phyloP scores from a whole-genome alignment of 2,888 invertebrate species.

The Hydropsyche betteni region DNA sequence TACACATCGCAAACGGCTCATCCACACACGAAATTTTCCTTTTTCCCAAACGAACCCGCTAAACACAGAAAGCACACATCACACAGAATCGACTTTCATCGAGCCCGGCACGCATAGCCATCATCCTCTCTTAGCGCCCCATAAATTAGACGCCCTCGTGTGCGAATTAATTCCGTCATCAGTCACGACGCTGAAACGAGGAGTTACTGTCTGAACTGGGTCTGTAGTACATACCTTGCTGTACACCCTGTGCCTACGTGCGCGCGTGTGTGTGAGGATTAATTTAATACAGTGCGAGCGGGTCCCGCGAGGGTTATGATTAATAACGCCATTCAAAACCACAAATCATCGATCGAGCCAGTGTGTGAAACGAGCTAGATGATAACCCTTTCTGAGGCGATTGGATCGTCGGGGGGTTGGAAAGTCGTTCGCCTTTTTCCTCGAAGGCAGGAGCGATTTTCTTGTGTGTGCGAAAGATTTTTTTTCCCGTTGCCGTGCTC shows the following conservation, averaged over 20 bases:
- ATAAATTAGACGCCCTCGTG: constrained; percentile 30
- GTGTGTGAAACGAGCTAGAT: constrained; percentile 14
- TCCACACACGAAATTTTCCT: no score
- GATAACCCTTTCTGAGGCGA: constrained; percentile 22
- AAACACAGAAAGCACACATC: no score
- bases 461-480: not conserved
- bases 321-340: constrained; percentile 36
- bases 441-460: not conserved
- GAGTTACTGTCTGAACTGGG: not conserved
- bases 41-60: no score
- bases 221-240: not conserved
- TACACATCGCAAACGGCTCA: no score
- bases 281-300: constrained; percentile 31
- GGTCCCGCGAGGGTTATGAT: constrained; percentile 30
- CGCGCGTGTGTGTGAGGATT: not conserved
- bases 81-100: no score
- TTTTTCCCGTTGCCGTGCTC: not conserved
- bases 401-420: not conserved
- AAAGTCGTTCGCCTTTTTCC: not conserved
- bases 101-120: no score
- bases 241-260: not conserved
- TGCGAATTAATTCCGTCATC: constrained; percentile 34
- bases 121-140: not conserved
- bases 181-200: constrained; percentile 21
- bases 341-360: constrained; percentile 31